These are phyloP conservation scores for Drosophila bipectinata DNA, from an alignment of 1,140 invertebrate species.

Conservation along the genomic window DNA sequence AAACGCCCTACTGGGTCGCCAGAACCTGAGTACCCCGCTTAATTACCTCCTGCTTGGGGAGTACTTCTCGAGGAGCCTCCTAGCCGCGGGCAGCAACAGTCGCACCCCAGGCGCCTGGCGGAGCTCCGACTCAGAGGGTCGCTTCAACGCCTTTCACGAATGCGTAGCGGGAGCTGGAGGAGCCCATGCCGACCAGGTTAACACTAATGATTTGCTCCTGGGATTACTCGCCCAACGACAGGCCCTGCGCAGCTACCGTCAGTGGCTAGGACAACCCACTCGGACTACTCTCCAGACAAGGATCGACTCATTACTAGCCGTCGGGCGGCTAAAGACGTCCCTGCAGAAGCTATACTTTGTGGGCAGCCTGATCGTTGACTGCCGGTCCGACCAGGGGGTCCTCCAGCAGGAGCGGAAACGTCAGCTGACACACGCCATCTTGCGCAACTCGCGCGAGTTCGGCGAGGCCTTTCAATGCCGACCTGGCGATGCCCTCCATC, in stretches of 20 bases:
- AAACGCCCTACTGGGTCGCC: constrained; percentile 48
- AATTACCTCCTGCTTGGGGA: constrained; percentile 65
- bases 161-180: constrained; percentile 25
- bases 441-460: constrained; percentile 66
- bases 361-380: constrained; percentile 59
- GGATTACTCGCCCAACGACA: constrained; percentile 53
- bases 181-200: constrained; percentile 1
- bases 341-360: constrained; percentile 63
- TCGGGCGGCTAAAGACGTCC: constrained; percentile 55
- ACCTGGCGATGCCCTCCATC: constrained; percentile 34
- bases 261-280: constrained; percentile 52
- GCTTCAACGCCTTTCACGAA: constrained; percentile 52
- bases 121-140: constrained; percentile 68
- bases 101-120: constrained; percentile 73
- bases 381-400: constrained; percentile 27
- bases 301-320: constrained; percentile 47
- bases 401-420: constrained; percentile 49
- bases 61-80: constrained; percentile 58
- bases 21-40: constrained; percentile 63
- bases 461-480: constrained; percentile 63
- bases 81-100: constrained; percentile 69
- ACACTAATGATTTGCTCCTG: constrained; percentile 66
- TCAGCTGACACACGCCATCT: constrained; percentile 47
- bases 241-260: constrained; percentile 40
- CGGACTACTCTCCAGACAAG: constrained; percentile 20